Percentiles rank a stretch among this genome's conserved stretches.
phyloP scores from a whole-genome alignment of 2,113 vertebrate genomes.

The Raja brachyura region DNA sequence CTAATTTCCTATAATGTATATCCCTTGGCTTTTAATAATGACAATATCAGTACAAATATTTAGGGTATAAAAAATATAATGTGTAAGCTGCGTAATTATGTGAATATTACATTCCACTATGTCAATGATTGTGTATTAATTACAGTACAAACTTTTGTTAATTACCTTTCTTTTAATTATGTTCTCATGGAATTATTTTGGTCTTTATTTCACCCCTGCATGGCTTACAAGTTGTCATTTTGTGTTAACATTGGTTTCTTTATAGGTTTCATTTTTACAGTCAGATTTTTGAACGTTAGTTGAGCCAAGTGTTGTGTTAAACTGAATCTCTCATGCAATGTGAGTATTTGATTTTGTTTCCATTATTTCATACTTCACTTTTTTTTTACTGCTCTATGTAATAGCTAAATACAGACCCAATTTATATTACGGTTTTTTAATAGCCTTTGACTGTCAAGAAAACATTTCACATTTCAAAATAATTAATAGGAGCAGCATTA shows the following conservation, averaged over 20 bases:
- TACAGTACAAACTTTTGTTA: neutral
- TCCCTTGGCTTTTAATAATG: neutral
- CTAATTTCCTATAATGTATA: neutral
- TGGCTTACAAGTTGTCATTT: neutral
- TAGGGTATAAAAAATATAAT: neutral
- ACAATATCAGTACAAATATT: neutral
- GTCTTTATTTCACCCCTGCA: neutral
- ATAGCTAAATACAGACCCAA: neutral
- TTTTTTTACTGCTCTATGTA: neutral
- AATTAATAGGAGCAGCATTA: neutral
- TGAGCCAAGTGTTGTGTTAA: slow-evolving; percentile 31
- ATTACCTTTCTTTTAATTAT: neutral
- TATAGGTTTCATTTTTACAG: slow-evolving; percentile 28
- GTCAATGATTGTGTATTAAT: neutral
- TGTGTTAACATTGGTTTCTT: slow-evolving; percentile 5
- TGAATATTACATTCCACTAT: neutral
- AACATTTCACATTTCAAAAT: neutral
- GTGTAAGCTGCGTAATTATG: neutral
- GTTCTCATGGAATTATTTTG: neutral
- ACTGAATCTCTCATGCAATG: slow-evolving; percentile 11
- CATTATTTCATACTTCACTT: slow-evolving; percentile 6
- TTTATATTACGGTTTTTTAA: neutral
- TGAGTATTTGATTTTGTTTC: slow-evolving; percentile 37
- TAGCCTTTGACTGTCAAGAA: neutral
- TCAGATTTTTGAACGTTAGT: slow-evolving; percentile 35